Evolutionary conservation across 2,113 vertebrate species (phyloP).

Genomic region (Arizona elegans): DNA sequence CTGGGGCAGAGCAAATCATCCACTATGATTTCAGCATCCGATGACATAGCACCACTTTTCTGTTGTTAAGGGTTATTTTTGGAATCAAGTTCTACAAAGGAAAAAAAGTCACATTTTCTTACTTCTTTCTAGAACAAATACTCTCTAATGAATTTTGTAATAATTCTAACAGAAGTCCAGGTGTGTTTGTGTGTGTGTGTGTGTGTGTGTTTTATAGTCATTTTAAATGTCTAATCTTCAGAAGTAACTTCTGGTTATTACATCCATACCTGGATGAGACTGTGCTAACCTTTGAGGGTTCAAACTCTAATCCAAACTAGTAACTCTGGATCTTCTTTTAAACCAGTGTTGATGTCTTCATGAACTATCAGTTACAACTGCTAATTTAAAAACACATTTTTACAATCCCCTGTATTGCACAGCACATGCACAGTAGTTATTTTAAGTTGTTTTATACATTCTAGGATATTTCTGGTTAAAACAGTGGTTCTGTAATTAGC

Average conservation of each 20-base stretch:
- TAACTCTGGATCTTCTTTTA: neutral
- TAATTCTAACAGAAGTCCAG: neutral
- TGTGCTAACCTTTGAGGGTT: slow-evolving; percentile 20
- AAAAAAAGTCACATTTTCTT: slow-evolving; percentile 18
- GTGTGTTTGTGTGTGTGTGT: neutral
- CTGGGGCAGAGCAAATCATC: slow-evolving; percentile 40
- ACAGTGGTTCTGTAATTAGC: neutral
- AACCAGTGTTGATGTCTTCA: neutral
- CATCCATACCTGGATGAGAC: neutral
- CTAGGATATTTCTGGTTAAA: neutral
- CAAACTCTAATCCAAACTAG: slow-evolving; percentile 29
- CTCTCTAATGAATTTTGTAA: neutral
- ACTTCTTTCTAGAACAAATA: neutral
- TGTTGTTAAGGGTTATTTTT: slow-evolving; percentile 22
- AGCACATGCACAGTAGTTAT: neutral
- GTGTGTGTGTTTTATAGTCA: neutral
- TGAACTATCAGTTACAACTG: neutral
- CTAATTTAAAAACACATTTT: neutral
- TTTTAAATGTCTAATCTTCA: slow-evolving; percentile 14
- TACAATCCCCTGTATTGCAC: neutral
- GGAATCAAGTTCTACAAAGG: slow-evolving; percentile 40
- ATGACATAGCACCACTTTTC: slow-evolving; percentile 51
- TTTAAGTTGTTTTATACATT: neutral
- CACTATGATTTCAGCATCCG: slow-evolving; percentile 45
- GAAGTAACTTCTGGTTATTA: slow-evolving; percentile 7